Conservation (phyloP, 2,113 vertebrate genomes). For the Alexandromys fortis region DNA sequence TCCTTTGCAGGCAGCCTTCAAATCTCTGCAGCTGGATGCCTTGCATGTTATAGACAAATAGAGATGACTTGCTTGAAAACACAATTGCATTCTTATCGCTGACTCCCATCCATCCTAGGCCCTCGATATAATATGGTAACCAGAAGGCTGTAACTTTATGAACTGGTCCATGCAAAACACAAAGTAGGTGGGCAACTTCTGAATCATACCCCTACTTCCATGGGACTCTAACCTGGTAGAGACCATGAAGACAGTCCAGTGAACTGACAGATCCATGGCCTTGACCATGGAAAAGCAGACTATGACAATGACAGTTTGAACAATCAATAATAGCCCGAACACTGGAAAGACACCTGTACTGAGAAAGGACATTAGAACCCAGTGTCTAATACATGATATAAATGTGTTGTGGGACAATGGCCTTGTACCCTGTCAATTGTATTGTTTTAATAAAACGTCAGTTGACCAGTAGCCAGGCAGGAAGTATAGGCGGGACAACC, state of each 20-base stretch:
- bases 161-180: not conserved
- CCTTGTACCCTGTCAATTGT: too few relatives aligned
- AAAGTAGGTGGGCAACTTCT: not conserved
- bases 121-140: fast-evolving
- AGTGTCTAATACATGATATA: not conserved
- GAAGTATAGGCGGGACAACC: too few relatives aligned
- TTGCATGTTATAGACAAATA: not conserved
- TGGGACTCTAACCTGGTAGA: not conserved
- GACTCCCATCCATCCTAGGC: not conserved
- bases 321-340: not conserved
- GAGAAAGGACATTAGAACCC: not conserved
- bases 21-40: not conserved
- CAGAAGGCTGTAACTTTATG: not conserved
- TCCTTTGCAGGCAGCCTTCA: not conserved
- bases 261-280: not conserved
- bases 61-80: not conserved
- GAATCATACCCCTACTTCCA: not conserved
- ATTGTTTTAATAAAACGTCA: too few relatives aligned
- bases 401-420: too few relatives aligned
- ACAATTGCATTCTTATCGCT: not conserved
- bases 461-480: too few relatives aligned
- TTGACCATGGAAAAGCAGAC: not conserved
- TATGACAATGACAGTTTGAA: not conserved
- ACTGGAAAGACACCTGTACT: not conserved
- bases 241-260: not conserved